phyloP scores from a whole-genome alignment of 2,888 invertebrate genomes.

The Euplagia quadripunctaria region DNA sequence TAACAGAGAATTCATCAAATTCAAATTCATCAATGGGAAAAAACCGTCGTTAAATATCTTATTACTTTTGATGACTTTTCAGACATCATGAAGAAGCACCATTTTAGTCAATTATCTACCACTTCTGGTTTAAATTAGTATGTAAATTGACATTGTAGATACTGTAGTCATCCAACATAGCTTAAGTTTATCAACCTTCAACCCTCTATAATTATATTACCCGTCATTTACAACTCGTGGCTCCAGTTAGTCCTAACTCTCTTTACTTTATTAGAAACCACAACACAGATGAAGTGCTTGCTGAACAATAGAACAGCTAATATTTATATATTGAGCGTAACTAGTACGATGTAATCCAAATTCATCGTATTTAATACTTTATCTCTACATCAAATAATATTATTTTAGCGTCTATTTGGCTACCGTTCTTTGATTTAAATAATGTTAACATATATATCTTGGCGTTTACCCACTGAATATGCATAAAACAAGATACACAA shows the following conservation, averaged over 20 bases:
- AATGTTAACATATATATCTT: conserved; percentile 43
- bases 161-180: conserved; percentile 6
- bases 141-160: conserved; percentile 1
- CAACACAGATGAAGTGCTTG: background rate
- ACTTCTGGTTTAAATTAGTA: conserved; percentile 11
- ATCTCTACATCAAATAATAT: conserved; percentile 30
- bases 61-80: background rate
- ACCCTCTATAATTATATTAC: conserved; percentile 12
- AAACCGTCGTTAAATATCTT: background rate
- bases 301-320: background rate
- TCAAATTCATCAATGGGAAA: background rate
- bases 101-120: background rate
- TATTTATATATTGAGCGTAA: conserved; percentile 12
- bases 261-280: conserved; percentile 5
- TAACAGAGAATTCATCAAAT: background rate
- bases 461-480: conserved; percentile 28
- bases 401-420: conserved; percentile 40
- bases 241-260: conserved; percentile 2
- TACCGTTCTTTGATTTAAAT: conserved; percentile 53
- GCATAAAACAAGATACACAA: background rate
- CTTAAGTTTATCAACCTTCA: conserved; percentile 17
- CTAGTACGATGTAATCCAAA: conserved; percentile 30
- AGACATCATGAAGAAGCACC: background rate
- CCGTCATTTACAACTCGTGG: conserved; percentile 13
- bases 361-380: conserved; percentile 27